Evolutionary conservation across 2,113 vertebrate species (phyloP).

Genomic region (Herpetotheres cachinnans): DNA sequence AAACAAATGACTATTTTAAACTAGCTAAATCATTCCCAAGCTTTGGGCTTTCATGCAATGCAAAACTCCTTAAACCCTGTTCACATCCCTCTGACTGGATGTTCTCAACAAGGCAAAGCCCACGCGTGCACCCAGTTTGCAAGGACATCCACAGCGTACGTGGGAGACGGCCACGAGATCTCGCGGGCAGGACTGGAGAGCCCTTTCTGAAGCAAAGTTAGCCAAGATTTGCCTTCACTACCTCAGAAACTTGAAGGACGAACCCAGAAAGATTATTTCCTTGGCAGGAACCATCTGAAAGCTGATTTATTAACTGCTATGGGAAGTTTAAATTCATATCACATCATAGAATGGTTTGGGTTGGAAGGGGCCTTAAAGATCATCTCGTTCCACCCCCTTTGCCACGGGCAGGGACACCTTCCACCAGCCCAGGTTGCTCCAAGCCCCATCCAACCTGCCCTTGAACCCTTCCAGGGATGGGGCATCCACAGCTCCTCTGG

Average conservation of each 20-base stretch:
- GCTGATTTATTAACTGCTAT: accelerated
- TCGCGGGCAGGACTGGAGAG: background rate
- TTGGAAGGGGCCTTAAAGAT: too few relatives aligned
- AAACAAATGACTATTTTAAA: background rate
- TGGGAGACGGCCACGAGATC: accelerated
- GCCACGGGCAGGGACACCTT: too few relatives aligned
- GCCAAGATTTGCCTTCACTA: background rate
- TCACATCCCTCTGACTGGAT: background rate
- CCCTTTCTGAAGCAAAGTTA: background rate
- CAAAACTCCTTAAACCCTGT: accelerated
- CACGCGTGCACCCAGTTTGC: background rate
- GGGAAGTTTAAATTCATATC: too few relatives aligned
- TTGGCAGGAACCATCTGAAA: background rate
- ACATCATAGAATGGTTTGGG: too few relatives aligned
- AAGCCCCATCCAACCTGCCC: too few relatives aligned
- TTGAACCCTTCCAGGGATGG: too few relatives aligned
- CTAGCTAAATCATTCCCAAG: background rate
- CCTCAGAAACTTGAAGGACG: background rate
- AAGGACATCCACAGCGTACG: accelerated
- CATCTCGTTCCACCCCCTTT: too few relatives aligned
- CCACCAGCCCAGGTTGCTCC: too few relatives aligned
- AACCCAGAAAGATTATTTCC: background rate
- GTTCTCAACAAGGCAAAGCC: background rate
- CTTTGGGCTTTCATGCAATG: background rate
- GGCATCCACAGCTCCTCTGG: too few relatives aligned